Conservation (phyloP, 2,797 vertebrate genomes). For the Zalophus californianus region DNA sequence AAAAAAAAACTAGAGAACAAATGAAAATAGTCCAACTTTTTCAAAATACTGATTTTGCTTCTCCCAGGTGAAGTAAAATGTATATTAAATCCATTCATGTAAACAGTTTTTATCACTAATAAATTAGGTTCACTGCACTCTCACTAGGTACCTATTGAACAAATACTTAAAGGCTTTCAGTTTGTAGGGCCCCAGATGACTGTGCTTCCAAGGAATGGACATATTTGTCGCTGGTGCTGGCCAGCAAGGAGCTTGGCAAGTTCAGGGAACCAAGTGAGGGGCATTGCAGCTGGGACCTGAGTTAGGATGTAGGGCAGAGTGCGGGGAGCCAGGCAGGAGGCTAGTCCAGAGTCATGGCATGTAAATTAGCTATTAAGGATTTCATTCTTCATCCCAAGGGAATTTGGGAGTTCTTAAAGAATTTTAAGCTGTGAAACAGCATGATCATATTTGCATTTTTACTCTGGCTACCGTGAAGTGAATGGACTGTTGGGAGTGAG, state of each 20-base stretch:
- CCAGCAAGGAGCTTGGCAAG: not conserved
- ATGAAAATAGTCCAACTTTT: not conserved
- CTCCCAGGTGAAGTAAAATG: not conserved
- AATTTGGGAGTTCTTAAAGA: not conserved
- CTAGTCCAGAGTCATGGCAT: not conserved
- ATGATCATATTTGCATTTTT: slow-evolving; percentile 1
- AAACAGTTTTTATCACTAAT: not conserved
- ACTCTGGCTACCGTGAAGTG: not conserved
- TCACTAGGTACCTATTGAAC: not conserved
- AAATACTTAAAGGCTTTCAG: not conserved
- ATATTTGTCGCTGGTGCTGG: not conserved
- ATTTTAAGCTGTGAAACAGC: not conserved
- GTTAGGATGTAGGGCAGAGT: not conserved
- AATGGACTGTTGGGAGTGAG: not conserved
- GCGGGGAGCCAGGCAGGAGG: not conserved
- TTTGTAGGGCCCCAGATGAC: not conserved
- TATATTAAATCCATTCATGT: not conserved
- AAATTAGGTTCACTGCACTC: not conserved
- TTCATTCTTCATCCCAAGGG: not conserved
- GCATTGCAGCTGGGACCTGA: not conserved
- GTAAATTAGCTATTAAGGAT: not conserved
- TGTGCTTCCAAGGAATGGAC: not conserved
- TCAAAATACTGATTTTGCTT: slow-evolving; percentile 1
- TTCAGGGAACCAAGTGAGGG: not conserved
- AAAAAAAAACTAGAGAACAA: not conserved